Conservation (phyloP, 2,888 invertebrate genomes). For the Euzetes globulus region DNA sequence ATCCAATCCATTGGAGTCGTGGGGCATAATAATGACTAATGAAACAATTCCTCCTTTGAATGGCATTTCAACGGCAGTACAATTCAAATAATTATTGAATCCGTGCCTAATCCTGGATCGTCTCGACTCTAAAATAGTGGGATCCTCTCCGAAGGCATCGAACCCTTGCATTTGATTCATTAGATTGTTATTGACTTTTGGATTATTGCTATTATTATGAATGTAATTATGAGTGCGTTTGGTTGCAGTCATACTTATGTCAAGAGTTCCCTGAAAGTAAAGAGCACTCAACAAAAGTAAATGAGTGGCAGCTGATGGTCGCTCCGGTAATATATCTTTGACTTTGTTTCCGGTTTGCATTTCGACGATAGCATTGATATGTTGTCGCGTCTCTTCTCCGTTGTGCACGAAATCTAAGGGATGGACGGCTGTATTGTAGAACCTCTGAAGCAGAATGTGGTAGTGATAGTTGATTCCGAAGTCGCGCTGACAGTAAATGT, state of each 20-base stretch:
- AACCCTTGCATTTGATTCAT: conserved; percentile 9
- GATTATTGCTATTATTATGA: neutral
- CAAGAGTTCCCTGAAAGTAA: conserved; percentile 39
- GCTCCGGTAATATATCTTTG: conserved; percentile 36
- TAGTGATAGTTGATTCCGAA: conserved; percentile 41
- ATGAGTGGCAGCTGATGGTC: conserved; percentile 40
- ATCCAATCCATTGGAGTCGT: conserved; percentile 39
- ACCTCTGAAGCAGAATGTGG: conserved; percentile 41
- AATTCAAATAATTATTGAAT: conserved; percentile 40
- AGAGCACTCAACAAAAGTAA: conserved; percentile 41
- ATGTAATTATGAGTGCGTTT: conserved; percentile 15
- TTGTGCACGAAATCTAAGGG: conserved; percentile 42
- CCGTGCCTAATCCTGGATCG: conserved; percentile 41
- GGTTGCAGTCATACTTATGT: conserved; percentile 31
- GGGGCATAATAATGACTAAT: conserved; percentile 40
- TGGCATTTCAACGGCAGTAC: conserved; percentile 42
- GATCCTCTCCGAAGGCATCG: conserved; percentile 28
- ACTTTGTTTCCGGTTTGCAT: conserved; percentile 39
- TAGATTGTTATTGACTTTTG: conserved; percentile 25
- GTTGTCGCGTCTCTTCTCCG: conserved; percentile 42
- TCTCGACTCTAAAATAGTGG: conserved; percentile 38
- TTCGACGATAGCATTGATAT: conserved; percentile 42
- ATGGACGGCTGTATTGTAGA: conserved; percentile 42
- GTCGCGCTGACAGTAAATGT: conserved; percentile 42
- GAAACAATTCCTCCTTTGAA: conserved; percentile 41